Evolutionary conservation across 2,797 vertebrate species (phyloP).

Genomic region (Darevskia nairensis): DNA sequence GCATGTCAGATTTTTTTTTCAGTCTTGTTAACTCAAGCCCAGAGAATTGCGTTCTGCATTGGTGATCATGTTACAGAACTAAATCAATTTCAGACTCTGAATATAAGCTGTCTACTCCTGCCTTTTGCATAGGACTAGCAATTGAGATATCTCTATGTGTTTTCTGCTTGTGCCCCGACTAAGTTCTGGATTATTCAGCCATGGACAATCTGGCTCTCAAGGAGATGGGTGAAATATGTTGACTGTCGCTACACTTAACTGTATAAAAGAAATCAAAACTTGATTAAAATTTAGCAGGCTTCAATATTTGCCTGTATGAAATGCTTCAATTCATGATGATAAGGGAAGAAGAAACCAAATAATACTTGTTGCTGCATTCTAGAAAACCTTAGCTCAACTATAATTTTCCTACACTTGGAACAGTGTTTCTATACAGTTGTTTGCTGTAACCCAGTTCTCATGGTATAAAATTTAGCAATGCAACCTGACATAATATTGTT

Average conservation of each 20-base stretch:
- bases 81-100: background rate
- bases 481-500: background rate
- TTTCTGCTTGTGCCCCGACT: slow-evolving; percentile 16
- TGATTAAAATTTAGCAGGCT: background rate
- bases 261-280: background rate
- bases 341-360: background rate
- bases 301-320: background rate
- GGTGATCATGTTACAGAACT: background rate
- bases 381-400: background rate
- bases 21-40: background rate
- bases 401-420: background rate
- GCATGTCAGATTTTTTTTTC: background rate
- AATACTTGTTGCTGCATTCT: background rate
- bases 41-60: background rate
- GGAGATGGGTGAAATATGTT: background rate
- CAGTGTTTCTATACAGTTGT: background rate
- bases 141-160: background rate
- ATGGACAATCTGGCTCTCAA: slow-evolving; percentile 6
- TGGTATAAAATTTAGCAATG: background rate
- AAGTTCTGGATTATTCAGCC: slow-evolving; percentile 9
- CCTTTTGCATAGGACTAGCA: background rate
- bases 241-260: background rate
- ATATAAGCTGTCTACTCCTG: slow-evolving; percentile 8
- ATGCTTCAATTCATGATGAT: background rate
- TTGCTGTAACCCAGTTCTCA: too few relatives aligned